Base-by-base conservation (phyloP, 1,140 invertebrate genomes). In the Micrasema minimum region DNA sequence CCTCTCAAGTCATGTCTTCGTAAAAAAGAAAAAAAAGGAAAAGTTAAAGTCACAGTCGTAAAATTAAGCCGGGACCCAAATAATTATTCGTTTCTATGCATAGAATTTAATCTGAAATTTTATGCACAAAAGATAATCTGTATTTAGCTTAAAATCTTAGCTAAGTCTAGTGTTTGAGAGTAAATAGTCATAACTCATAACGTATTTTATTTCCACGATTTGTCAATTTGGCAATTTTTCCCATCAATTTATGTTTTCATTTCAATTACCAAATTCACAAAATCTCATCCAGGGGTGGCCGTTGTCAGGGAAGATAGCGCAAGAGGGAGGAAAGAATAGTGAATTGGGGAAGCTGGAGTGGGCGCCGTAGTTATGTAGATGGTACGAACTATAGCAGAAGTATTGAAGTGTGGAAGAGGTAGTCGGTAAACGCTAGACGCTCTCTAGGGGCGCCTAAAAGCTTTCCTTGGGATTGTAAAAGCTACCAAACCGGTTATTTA, bases 401-500 rank as follows among this genome's bases (percentile, higher is more conserved):
- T n/a, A n/a, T n/a, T n/a, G n/a, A n/a, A n/a, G n/a, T n/a, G n/a
- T n/a, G n/a, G n/a, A n/a, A n/a, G n/a, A n/a, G n/a, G n/a, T n/a
- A n/a, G n/a, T n/a, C n/a, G n/a, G n/a, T n/a, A 51, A 22, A 22
- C n/a, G 50, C 5, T 14, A 51, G 50, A 51, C 12, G 50, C 31
- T 57, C 53, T 57, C 53, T 57, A 31, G 53, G 53, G 53, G 31
- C 53, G 23, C 23, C 53, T 57, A 57, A 57, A 57, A 57, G 53
- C 53, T 57, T 57, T 57, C 53, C n/a, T 31, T 16, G 53, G 53
- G 53, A 57, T 57, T 57, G 53, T 57, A 57, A 57, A 57, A 5
- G 53, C 53, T 57, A 23, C 50, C 53, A 57, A 57, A 37, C n/a
- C 31, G 12, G 53, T 9, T 57, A 37, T 37, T 51, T 51, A 35